Base-by-base conservation (phyloP, 2,797 vertebrate species). In the Gymnoscopelus microlampas region DNA sequence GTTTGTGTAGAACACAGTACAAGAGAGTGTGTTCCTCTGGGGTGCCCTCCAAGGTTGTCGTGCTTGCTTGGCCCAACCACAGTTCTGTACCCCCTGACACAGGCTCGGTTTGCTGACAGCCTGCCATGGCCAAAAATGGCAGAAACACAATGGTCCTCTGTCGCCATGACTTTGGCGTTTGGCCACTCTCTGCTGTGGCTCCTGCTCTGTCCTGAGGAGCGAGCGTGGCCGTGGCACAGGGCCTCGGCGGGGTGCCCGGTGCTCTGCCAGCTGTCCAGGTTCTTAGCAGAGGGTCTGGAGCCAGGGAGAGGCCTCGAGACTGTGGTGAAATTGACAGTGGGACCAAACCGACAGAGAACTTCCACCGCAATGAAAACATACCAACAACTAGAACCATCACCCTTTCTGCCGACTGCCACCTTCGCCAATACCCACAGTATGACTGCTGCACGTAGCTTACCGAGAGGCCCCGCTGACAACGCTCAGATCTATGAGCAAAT, bases 191-290 rank as follows among this genome's bases (percentile, higher is more conserved):
- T 54, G 48, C 56, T 50, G 55, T 23, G 4, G 10, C 24, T 63
- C 64, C 24, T 26, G 24, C 66, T 59, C 44, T 62, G 83, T 83
- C 79, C 78, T 68, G 74, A 81, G 80, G 80, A 84, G 83, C 3
- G 26, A 71, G 77, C 62, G 70, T 11, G 55, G 71, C 77, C 81
- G 80, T 74, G 69, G 80, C 81, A 63, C 24, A 35, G 53, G 71
- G 84, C 81, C 82, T 78, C 56, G 82, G 57, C 61, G 63, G 76
- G 72, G 77, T 78, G 69, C 77, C 84, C 79, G 72, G 63, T 61
- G 88, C 82, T 79, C 70, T 77, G 53, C 86, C 91, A 91, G 88
- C 87, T 90, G 89, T 86, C 88, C 76, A 19, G 61, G 62, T 69
- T 82, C 76, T 73, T 7, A 70, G 79, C 6, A 19, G 73, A 67